Evolutionary conservation across 2,797 vertebrate species (phyloP).

Genomic region (Neoniphon sammara): DNA sequence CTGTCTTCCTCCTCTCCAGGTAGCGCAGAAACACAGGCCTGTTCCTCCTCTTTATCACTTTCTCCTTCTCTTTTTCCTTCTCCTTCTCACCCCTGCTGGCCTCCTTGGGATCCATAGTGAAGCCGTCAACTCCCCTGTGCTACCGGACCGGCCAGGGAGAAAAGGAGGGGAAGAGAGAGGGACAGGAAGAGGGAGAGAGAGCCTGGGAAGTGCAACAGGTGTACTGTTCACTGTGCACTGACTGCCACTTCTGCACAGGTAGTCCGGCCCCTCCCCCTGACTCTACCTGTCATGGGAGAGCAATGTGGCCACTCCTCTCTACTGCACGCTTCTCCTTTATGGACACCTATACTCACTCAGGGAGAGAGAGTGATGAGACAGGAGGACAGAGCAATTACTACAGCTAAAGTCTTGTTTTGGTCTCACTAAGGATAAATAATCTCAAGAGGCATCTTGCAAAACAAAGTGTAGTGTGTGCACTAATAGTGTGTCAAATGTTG

Average conservation of each 20-base stretch:
- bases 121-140: conserved; percentile 51
- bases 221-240: conserved; percentile 79
- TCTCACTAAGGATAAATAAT: not conserved
- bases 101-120: conserved; percentile 84
- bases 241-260: conserved; percentile 82
- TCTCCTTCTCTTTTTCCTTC: conserved; percentile 82
- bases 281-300: conserved; percentile 80
- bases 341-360: conserved; percentile 28
- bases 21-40: conserved; percentile 89
- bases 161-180: conserved; percentile 53
- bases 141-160: conserved; percentile 39
- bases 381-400: not conserved
- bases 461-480: not conserved
- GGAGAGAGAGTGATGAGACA: conserved; percentile 34
- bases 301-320: conserved; percentile 78
- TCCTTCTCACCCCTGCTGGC: conserved; percentile 69
- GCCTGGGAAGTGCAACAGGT: conserved; percentile 81
- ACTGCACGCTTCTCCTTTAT: conserved; percentile 45
- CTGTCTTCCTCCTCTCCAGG: conserved; percentile 93
- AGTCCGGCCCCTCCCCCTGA: conserved; percentile 83
- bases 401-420: not conserved
- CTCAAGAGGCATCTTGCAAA: not conserved
- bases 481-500: not conserved
- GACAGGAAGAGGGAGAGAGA: conserved; percentile 52
- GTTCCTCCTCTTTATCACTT: conserved; percentile 85